Conservation (phyloP, 2,113 vertebrate species). For the Callipepla squamata region DNA sequence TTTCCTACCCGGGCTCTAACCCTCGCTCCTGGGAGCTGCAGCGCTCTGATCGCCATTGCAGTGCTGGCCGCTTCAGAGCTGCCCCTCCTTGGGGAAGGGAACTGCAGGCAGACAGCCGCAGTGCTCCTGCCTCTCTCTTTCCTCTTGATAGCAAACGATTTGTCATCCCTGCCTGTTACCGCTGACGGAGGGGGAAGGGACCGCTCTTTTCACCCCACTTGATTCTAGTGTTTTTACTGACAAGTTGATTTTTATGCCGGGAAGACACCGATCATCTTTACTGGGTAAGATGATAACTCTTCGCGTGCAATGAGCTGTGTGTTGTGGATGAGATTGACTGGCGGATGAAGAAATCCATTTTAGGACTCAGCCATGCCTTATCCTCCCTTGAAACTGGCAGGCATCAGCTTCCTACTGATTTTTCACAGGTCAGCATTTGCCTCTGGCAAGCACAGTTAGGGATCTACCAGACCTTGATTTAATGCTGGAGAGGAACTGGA, state of each 20-base stretch:
- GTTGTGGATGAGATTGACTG: not conserved
- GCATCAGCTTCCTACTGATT: not conserved
- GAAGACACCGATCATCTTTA: not conserved
- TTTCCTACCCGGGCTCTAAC: not conserved
- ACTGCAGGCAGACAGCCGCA: not conserved
- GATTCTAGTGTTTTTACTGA: not conserved
- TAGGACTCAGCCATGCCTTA: not conserved
- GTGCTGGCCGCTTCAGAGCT: not conserved
- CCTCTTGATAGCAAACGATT: not conserved
- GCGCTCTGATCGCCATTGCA: not conserved
- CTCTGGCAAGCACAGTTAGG: not conserved
- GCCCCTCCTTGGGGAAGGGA: not conserved
- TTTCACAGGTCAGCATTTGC: fast-evolving
- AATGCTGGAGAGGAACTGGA: fast-evolving
- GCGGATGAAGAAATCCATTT: not conserved
- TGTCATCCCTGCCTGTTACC: not conserved
- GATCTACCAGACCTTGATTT: not conserved
- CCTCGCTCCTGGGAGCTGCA: not conserved
- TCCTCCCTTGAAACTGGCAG: not conserved
- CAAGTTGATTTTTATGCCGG: not conserved
- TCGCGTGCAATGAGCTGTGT: fast-evolving
- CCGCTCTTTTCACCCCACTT: not conserved
- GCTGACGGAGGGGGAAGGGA: not conserved
- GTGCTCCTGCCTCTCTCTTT: fast-evolving
- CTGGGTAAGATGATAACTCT: not conserved